Evolutionary conservation across 64 coral and sea anemone genomes (phyloP), one percentile per base, ranked within the genome.

Genomic region (Dendrophyllia cribrosa): DNA sequence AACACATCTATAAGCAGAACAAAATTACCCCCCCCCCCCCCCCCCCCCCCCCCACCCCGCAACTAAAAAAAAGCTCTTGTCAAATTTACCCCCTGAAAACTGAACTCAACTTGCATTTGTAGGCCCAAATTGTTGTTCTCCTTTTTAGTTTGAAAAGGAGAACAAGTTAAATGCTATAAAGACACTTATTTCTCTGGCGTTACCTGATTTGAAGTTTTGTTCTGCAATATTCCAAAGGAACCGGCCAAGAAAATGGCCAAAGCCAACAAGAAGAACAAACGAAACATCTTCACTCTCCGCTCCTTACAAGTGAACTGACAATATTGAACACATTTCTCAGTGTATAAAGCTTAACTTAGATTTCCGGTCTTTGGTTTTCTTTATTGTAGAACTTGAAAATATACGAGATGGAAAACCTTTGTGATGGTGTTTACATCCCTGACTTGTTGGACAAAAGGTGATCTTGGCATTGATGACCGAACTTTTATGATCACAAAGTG

Each of bases 211-310:
- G 45, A 10, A 48, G 72, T 47, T 7, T 50, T 75, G 11, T 75
- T 75, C 72, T 75, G 72, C 17, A 13, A 75, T 7, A 8, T 75
- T 74, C 12, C 72, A 1, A 75, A 51, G 44, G 72, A 75, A 75
- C 43, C 53, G 53, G 53, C 47, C 72, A 75, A 75, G 13, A 75
- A 75, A 75, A 75, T 17, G 72, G 72, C 72, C 1, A 75, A 45
- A 50, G 45, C 45, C 5, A 75, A 6, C 72, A 75, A 43, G 16
- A 75, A 75, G 45, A 75, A 51, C 16, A 75, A 19, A 7, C 72
- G 72, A 50, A 75, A 75, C 72, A 75, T 75, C 46, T 75, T 75
- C 45, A 49, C 44, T 20, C 4, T 16, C 11, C 3, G 5, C 43
- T 49, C 45, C 13, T 47, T 17, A 19, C 16, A 51, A 7, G 12